Conservation (phyloP, 2,797 vertebrate genomes). For the Scolopax bukidnonensis region DNA sequence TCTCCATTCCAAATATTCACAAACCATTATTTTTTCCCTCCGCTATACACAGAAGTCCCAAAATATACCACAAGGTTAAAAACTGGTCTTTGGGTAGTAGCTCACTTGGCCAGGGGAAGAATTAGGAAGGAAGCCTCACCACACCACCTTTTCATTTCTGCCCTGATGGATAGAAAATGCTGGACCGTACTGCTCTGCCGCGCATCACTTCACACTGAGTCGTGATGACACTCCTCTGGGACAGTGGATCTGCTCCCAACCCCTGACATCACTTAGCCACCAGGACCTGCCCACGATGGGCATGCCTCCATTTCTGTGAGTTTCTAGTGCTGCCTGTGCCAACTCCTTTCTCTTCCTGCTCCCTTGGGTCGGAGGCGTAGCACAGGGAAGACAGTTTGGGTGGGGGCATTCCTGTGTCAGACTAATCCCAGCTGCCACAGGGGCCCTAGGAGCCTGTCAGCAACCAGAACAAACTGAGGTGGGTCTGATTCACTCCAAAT, state of each 20-base stretch:
- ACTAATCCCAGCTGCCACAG: slow-evolving; percentile 46
- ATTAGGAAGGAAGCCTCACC: not conserved
- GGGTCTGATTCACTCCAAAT: not conserved
- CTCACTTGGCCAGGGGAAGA: not conserved
- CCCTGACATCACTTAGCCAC: not conserved
- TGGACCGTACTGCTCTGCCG: not conserved
- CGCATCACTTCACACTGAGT: not conserved
- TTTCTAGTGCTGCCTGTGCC: not conserved
- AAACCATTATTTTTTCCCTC: not conserved
- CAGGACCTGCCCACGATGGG: accelerated
- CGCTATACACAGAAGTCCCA: not conserved
- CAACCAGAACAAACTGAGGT: slow-evolving; percentile 32
- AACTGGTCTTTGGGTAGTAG: not conserved
- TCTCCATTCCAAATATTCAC: not conserved
- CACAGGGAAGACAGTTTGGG: not conserved
- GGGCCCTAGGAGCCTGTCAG: slow-evolving; percentile 25
- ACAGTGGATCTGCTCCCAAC: not conserved
- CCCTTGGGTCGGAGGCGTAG: not conserved
- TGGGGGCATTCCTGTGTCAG: not conserved
- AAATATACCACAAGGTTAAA: not conserved
- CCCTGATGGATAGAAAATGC: not conserved
- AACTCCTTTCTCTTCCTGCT: not conserved
- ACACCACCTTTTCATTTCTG: not conserved
- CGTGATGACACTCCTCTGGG: not conserved
- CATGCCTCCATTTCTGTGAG: not conserved